Percentiles rank a stretch among this genome's conserved stretches.
phyloP scores from a whole-genome alignment of 2,797 vertebrate species.

The Arrhamphus sclerolepis region DNA sequence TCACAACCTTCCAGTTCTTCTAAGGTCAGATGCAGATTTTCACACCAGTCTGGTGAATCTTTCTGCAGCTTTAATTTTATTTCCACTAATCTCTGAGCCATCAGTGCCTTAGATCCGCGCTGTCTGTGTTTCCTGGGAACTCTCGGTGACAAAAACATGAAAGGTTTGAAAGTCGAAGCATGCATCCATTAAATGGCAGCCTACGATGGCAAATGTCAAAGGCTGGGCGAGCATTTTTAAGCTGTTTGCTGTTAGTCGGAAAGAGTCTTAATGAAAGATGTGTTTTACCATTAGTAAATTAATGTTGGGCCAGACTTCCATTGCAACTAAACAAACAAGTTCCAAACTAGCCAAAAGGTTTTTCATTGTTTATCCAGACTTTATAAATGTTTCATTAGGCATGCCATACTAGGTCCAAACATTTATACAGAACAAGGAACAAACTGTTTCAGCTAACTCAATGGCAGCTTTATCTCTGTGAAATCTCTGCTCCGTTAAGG shows the following conservation, averaged over 20 bases:
- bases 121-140: conserved; percentile 1
- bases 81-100: conserved; percentile 5
- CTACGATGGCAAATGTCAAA: not conserved
- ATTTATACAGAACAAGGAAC: not conserved
- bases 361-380: conserved; percentile 2
- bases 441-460: not conserved
- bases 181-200: not conserved
- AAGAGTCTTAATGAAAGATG: not conserved
- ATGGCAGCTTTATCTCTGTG: not conserved
- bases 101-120: not conserved
- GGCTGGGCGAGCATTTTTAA: not conserved
- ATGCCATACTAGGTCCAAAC: not conserved
- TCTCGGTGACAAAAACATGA: not conserved
- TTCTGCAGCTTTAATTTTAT: conserved; percentile 5
- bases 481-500: not conserved
- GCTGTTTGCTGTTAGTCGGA: not conserved
- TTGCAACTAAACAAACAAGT: not conserved
- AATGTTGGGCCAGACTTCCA: not conserved
- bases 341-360: not conserved
- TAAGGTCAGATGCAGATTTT: conserved; percentile 2
- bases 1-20: not conserved
- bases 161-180: not conserved
- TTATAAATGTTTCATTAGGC: conserved; percentile 6
- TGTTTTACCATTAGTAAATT: not conserved
- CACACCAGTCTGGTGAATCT: conserved; percentile 1